Conservation (phyloP, 2,113 vertebrate species). For the Theropithecus gelada region DNA sequence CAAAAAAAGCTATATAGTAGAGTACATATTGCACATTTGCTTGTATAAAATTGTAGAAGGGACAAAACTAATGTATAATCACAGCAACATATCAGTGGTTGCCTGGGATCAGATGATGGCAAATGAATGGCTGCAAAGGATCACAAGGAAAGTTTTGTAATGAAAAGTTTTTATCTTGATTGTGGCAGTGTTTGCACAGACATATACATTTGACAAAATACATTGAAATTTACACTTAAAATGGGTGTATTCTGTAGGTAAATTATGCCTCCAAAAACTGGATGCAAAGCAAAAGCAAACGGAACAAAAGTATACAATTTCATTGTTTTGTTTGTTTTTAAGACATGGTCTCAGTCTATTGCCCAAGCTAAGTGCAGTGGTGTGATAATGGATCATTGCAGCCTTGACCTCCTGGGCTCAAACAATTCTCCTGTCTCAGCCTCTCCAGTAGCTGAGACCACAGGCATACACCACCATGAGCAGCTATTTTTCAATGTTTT, state of each 20-base stretch:
- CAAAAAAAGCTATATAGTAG: background rate
- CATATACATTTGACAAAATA: slow-evolving; percentile 1
- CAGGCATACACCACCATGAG: too few relatives aligned
- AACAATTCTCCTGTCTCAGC: too few relatives aligned
- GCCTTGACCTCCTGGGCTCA: too few relatives aligned
- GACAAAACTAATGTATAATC: background rate
- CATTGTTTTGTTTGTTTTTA: background rate
- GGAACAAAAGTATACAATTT: background rate
- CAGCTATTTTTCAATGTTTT: too few relatives aligned
- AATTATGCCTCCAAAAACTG: background rate
- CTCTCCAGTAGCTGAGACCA: too few relatives aligned
- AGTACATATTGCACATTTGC: background rate
- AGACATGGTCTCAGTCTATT: too few relatives aligned
- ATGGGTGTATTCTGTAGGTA: background rate
- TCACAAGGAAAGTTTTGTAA: background rate
- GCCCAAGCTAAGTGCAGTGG: too few relatives aligned
- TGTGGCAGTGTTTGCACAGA: background rate
- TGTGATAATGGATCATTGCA: too few relatives aligned
- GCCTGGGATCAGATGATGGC: background rate
- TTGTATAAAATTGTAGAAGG: background rate
- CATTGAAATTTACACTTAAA: background rate
- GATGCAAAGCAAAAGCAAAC: background rate
- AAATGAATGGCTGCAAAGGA: background rate
- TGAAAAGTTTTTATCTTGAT: background rate
- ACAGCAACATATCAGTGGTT: background rate